Base-by-base conservation (phyloP, 2,888 invertebrate species). In the Cryptosula pallasiana region DNA sequence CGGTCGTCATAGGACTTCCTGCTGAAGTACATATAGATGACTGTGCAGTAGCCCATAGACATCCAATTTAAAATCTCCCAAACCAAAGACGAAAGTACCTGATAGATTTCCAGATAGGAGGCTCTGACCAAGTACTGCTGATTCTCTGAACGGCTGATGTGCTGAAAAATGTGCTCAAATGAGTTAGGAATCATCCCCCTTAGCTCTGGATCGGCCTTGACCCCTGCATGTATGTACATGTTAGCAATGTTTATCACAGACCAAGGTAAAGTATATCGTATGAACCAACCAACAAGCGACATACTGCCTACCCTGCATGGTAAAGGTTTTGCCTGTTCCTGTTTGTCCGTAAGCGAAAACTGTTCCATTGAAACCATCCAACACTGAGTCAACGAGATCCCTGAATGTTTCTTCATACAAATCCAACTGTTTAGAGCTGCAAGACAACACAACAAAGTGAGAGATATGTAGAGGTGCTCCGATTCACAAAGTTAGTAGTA, bases 301-400 rank as follows among this genome's bases (percentile, higher is more conserved):
- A 45, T 9, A 45, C 45, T 13, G 25, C 45, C 5, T 74, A 86
- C 89, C 90, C 84, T 90, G 89, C 90, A 90, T 90, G 9, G 90
- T 90, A 78, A 86, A 89, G 5, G 90, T 90, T 82, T 90, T 90
- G 71, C 97, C 98, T 0, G 98, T 97, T 75, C 98, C 98, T 0
- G 99, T 99, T 87, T 99, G 99, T 0, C 98, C 99, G 85, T 99
- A 99, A 0, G 98, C 99, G 87, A 99, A 98, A 77, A 99, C 96
- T 78, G 98, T 99, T 20, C 98, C 97, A 86, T 99, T 99, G 86
- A 97, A 99, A 0, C 99, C 99, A 82, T 94, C 92, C 75, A 99
- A 88, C 2, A 98, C 98, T 0, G 95, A 95, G 76, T 95, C 91
- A 29, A 99, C 95, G 79, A 99, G 86, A 0, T 95, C 95, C 69